Base-by-base conservation (phyloP, 2,113 vertebrate species). In the Bubo scandiacus region DNA sequence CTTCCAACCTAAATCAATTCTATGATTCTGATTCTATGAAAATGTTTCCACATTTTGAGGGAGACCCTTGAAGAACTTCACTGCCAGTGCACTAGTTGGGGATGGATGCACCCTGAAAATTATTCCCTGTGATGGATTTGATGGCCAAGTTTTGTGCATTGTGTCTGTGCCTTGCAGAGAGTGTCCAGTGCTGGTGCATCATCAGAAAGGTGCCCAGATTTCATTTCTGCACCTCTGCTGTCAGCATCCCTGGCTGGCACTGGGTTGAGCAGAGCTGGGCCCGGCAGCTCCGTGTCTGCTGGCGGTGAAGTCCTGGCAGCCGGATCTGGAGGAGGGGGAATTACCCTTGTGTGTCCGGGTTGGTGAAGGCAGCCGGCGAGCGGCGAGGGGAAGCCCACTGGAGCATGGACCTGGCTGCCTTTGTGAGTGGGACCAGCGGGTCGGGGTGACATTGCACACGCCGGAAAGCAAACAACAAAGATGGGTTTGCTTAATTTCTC, bases 61-160 rank as follows among this genome's bases (percentile, higher is more conserved):
- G 11, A 62, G 38, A 62, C 10, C 25, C 34, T 15, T 22, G 20
- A 40, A 14, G 51, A 66, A 26, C 25, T 66, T 54, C 81, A 22
- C 4, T 34, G 38, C 16, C 65, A 27, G 1, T 3, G 47, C 19
- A 14, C 9, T 0, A 0, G 9, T 26, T 7, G 2, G 30, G 26
- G 62, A 36, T 43, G 49, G 3, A 32, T 9, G 61, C 21, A 19
- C 27, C 30, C 49, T 32, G 26, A 36, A 66, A 47, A 42, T 27
- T n/a, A 15, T 15, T n/a, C 11, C 42, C n/a, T 4, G 0, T 7
- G 19, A 43, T 21, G 17, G 59, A n/a, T 15, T 3, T 43, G 57
- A 22, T 47, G 38, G 19, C 61, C 11, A 0, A 1, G n/a, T 26
- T 2, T 22, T 36, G n/a, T n/a, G 2, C 29, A 10, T 40, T 29